These are phyloP conservation scores for Hecatera dysodea DNA, from an alignment of 2,888 invertebrate species.

Conservation along the genomic window DNA sequence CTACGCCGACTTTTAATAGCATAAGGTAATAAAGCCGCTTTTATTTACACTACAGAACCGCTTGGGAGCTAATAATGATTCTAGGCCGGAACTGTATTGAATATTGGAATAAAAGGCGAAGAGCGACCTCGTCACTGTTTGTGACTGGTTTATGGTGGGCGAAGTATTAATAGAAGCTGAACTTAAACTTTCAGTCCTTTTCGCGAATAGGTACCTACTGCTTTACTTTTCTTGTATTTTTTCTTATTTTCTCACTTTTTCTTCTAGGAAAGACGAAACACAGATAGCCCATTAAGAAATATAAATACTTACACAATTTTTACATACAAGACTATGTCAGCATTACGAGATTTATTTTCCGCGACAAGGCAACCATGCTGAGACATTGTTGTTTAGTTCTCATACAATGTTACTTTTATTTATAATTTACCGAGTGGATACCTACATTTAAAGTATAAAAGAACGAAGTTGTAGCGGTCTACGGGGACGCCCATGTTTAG, in stretches of 20 bases:
- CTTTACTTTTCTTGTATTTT: slow-evolving; percentile 19
- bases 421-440: slow-evolving; percentile 5
- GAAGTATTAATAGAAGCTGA: slow-evolving; percentile 20
- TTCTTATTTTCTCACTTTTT: slow-evolving; percentile 2
- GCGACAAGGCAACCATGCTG: background rate
- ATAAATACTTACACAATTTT: slow-evolving; percentile 16
- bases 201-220: slow-evolving; percentile 8
- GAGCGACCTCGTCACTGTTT: slow-evolving; percentile 33
- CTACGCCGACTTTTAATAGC: slow-evolving; percentile 54
- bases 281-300: slow-evolving; percentile 22
- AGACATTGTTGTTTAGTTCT: slow-evolving; percentile 10
- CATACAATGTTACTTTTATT: background rate
- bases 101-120: slow-evolving; percentile 47
- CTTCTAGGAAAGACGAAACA: slow-evolving; percentile 18
- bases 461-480: slow-evolving; percentile 24
- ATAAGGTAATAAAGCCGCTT: slow-evolving; percentile 55
- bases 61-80: slow-evolving; percentile 54
- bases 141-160: slow-evolving; percentile 19
- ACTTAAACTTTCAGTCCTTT: slow-evolving; percentile 22
- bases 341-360: slow-evolving; percentile 28
- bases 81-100: slow-evolving; percentile 49
- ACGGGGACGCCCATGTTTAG: slow-evolving; percentile 31
- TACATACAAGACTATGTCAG: slow-evolving; percentile 19
- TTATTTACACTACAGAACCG: slow-evolving; percentile 57
- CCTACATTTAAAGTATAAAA: slow-evolving; percentile 26